Evolutionary conservation across 2,113 vertebrate species (phyloP).

Genomic region (Colius striatus): DNA sequence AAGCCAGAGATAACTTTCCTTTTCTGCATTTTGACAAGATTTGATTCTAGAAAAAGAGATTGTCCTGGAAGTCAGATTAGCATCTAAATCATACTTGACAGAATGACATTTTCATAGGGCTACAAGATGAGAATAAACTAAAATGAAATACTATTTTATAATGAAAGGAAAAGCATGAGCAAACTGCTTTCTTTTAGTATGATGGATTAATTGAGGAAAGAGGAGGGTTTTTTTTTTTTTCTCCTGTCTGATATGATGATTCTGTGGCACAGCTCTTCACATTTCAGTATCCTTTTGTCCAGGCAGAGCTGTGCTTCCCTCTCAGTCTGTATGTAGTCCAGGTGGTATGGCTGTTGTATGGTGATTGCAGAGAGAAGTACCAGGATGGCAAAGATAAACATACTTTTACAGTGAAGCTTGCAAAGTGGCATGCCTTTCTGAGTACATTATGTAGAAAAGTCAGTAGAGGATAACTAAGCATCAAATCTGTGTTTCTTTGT

Average conservation of each 20-base stretch:
- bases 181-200: not conserved
- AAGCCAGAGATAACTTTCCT: not conserved
- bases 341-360: not conserved
- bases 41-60: not conserved
- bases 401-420: not conserved
- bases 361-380: not conserved
- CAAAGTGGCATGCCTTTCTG: conserved; percentile 2
- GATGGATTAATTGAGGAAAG: not conserved
- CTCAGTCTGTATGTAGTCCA: not conserved
- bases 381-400: conserved; percentile 13
- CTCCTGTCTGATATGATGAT: not conserved
- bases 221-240: not conserved
- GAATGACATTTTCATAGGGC: not conserved
- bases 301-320: not conserved
- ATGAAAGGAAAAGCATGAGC: not conserved
- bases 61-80: not conserved
- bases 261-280: not conserved
- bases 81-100: not conserved
- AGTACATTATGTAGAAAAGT: not conserved
- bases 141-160: not conserved
- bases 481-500: not conserved
- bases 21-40: not conserved
- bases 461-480: conserved; percentile 41
- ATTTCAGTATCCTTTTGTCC: not conserved
- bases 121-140: not conserved